Evolutionary conservation across 2,113 vertebrate species (phyloP), one percentile per base, ranked within the genome.

Genomic region (Manacus vitellinus): DNA sequence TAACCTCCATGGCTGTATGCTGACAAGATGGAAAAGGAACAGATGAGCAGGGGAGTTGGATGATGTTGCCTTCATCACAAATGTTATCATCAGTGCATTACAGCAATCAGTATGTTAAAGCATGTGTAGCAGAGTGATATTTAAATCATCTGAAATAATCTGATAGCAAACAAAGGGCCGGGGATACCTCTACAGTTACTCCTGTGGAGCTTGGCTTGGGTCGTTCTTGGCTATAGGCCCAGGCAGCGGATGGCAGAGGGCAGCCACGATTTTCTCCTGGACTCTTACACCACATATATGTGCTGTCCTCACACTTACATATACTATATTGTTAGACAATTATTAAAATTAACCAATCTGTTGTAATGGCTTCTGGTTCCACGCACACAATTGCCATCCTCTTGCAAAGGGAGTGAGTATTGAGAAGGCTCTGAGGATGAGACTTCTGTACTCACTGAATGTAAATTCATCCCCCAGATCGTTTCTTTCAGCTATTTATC

Each of bases 261-360:
- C 41, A 76, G 44, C 74, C 51, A 25, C 9, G 0, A 2, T 59
- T 44, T 59, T 24, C 51, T 35, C 25, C 51, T 71, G 43, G 80
- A 61, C 55, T 81, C 76, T 12, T 23, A 28, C 84, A 5, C 41
- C 10, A 1, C 31, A 47, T 61, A 1, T 8, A 0, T 33, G 31
- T 12, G 1, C 61, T 79, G 62, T 43, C 68, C 80, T 78, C 62
- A 11, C 15, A 5, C 5, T 66, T 51, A 9, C 4, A 2, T 22
- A 24, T 9, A 5, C 51, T 47, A 10, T 72, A 39, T 28, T 75
- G 62, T n/a, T 68, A 73, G 89, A 56, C 7, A 22, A 90, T 93
- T 52, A 49, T 85, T 85, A 89, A 95, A 95, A 97, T 94, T 61
- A 96, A 88, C 93, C 74, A 91, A 8, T 85, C 86, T 95, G 89